These are phyloP conservation scores for Luperina testacea DNA, from an alignment of 2,888 invertebrate species.

Conservation along the genomic window DNA sequence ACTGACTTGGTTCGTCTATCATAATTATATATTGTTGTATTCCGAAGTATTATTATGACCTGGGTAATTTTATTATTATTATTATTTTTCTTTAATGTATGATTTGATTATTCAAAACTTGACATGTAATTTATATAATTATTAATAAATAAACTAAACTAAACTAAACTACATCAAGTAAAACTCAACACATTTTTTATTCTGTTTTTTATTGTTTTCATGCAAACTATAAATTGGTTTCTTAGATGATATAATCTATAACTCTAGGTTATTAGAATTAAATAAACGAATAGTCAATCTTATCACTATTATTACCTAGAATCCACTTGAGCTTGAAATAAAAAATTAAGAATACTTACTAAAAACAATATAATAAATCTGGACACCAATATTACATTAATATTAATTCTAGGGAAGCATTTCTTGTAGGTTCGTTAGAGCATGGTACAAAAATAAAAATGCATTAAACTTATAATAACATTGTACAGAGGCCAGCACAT, in stretches of 20 bases:
- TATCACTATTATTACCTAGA: constrained; percentile 2
- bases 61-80: too few relatives aligned
- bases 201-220: constrained; percentile 1
- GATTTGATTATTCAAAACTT: too few relatives aligned
- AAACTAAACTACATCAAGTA: too few relatives aligned
- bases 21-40: too few relatives aligned
- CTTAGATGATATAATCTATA: not conserved
- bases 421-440: not conserved
- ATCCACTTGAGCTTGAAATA: constrained; percentile 32
- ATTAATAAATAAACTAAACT: too few relatives aligned
- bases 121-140: too few relatives aligned
- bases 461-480: not conserved
- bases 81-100: too few relatives aligned
- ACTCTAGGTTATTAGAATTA: not conserved
- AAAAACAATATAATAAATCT: constrained; percentile 4
- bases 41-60: too few relatives aligned
- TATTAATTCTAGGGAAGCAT: not conserved
- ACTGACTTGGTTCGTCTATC: too few relatives aligned
- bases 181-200: constrained; percentile 7
- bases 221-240: not conserved
- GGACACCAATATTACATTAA: constrained; percentile 20
- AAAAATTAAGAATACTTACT: not conserved
- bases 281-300: constrained; percentile 19
- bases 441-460: not conserved
- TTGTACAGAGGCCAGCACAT: too few relatives aligned